Evolutionary conservation across 2,888 invertebrate species (phyloP), one percentile per base, ranked within the genome.

Genomic region (Gibbula magus): DNA sequence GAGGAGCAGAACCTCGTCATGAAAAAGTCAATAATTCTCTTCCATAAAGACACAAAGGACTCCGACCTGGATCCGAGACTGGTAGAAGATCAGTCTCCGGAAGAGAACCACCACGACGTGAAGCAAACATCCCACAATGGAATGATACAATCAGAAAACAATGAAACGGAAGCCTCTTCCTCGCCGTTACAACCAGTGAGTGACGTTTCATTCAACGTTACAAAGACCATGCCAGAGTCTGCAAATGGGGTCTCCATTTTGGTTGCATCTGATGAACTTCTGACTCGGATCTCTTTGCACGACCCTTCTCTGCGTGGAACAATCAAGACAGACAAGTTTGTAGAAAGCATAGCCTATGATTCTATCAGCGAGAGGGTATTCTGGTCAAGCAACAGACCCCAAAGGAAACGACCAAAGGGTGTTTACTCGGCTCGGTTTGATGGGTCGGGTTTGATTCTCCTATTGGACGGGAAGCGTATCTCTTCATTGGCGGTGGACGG

Each of bases 291-390:
- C 7, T 29, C 32, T 20, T n/a, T 70, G 18, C n/a, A 70, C n/a
- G 32, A 70, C 16, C 35, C 70, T 20, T 3, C 18, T 13, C 32
- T 70, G 8, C 29, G 70, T 3, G 70, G 70, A 39, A 39, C 32
- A 3, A 32, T 70, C 35, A 32, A 35, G 18, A 70, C 70, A n/a
- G 32, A 70, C 32, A 70, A 70, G 29, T 39, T 35, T 35, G 39
- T 70, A 18, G 70, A 70, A 39, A 35, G n/a, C 13, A 70, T 70
- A 20, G 70, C 70, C 20, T 70, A 70, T 35, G 70, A 70, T 35
- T 35, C 70, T 10, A 20, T 35, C n/a, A 35, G 32, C 0, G 10
- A 39, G 20, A 29, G 20, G 18, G 3, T 70, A 35, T 70, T 70
- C 70, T 70, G 70, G 70, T 29, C 70, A 3, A 20, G 70, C 35